These are phyloP conservation scores for Hypomecis punctinalis DNA, from an alignment of 2,888 invertebrate species.

Conservation along the genomic window DNA sequence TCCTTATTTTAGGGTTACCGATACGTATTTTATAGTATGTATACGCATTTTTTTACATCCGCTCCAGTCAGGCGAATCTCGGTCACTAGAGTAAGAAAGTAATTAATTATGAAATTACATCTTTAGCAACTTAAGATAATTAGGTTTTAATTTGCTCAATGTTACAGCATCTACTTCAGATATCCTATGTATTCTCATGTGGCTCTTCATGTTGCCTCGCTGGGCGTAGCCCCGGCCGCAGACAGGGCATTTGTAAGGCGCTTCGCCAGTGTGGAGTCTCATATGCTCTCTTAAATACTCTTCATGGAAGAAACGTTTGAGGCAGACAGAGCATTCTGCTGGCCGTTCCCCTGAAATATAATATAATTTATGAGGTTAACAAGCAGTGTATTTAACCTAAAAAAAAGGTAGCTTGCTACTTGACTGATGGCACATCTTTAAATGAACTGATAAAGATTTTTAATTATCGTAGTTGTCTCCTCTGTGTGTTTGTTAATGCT, in stretches of 20 bases:
- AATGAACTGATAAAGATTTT: too few relatives aligned
- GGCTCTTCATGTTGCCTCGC: constrained; percentile 80
- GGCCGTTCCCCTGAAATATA: constrained; percentile 72
- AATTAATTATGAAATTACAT: constrained; percentile 34
- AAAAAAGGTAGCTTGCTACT: too few relatives aligned
- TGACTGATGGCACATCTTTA: too few relatives aligned
- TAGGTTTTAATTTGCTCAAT: constrained; percentile 72
- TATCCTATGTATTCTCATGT: constrained; percentile 71
- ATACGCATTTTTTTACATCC: too few relatives aligned
- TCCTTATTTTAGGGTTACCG: too few relatives aligned
- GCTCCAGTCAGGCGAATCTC: too few relatives aligned
- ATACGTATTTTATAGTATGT: too few relatives aligned
- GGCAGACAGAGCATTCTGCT: constrained; percentile 72
- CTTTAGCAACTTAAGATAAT: constrained; percentile 73
- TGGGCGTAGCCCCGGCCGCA: constrained; percentile 79
- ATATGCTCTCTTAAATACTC: constrained; percentile 78
- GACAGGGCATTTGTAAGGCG: constrained; percentile 79
- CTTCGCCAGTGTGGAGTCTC: constrained; percentile 80
- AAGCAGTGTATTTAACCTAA: too few relatives aligned
- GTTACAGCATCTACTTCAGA: constrained; percentile 70
- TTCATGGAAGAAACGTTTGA: constrained; percentile 72
- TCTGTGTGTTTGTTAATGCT: too few relatives aligned
- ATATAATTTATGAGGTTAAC: background rate
- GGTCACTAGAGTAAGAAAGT: too few relatives aligned
- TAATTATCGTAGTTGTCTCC: too few relatives aligned